These are phyloP conservation scores for Anniella stebbinsi DNA, from an alignment of 2,797 vertebrate genomes.

Conservation along the genomic window DNA sequence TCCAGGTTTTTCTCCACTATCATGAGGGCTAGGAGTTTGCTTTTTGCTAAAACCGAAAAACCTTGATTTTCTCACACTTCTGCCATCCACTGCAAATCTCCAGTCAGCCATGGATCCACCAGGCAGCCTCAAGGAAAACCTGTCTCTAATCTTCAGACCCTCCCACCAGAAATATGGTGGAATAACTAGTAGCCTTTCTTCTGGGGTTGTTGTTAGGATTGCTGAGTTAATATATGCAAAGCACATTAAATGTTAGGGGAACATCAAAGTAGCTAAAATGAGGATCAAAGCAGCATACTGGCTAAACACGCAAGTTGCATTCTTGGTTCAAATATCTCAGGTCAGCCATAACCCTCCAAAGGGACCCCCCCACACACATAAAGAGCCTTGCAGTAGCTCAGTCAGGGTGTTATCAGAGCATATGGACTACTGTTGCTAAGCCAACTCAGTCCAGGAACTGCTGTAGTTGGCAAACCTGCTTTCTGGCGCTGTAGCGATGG, in stretches of 20 bases:
- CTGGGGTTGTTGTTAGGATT: neutral
- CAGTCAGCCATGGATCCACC: neutral
- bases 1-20: neutral
- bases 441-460: too few relatives aligned
- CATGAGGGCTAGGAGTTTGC: neutral
- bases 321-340: neutral
- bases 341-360: neutral
- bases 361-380: too few relatives aligned
- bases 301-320: neutral
- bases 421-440: too few relatives aligned
- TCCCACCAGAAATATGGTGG: neutral
- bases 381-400: too few relatives aligned
- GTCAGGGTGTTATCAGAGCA: too few relatives aligned
- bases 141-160: neutral
- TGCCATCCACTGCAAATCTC: neutral
- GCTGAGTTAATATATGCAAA: neutral
- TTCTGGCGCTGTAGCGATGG: too few relatives aligned
- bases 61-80: neutral
- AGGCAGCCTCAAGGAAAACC: neutral
- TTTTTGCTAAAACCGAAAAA: neutral
- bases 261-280: neutral
- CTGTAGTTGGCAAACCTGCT: too few relatives aligned
- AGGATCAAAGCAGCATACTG: neutral
- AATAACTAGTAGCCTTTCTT: neutral
- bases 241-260: neutral